Base-by-base conservation (phyloP, 2,888 invertebrate genomes). In the Strigamia maritima region DNA sequence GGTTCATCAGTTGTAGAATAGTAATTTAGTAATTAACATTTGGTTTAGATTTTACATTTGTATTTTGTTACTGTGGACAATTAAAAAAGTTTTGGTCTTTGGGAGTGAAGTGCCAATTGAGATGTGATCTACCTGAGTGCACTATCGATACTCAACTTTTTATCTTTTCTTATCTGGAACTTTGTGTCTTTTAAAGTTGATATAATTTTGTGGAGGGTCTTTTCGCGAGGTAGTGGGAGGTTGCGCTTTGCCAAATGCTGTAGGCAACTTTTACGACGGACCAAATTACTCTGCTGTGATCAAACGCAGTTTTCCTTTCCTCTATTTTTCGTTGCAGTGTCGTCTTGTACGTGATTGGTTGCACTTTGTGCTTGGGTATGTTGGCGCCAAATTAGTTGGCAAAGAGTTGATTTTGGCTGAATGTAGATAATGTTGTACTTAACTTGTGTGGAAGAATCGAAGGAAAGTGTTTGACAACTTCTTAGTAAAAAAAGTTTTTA, bases 381-480 rank as follows among this genome's bases (percentile, higher is more conserved):
- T 49, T 19, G 49, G 49, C 49, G 65, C 65, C 65, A 65, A 65
- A 65, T 65, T 65, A 65, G 65, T 65, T 65, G 65, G 65, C 65
- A 65, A 65, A 65, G 65, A 65, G 65, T 65, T 65, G 65, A 65
- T 65, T 65, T 26, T 65, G 65, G 65, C 28, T 49, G 19, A 6
- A 49, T 49, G 49, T 19, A 49, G 49, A 49, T 49, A 49, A 49
- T 16, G 16, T 49, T 49, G 49, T 49, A 6, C 49, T 49, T n/a
- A 49, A 49, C 49, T n/a, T 6, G 19, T 44, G 40, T n/a, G 19
- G n/a, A 19, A 49, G 49, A 49, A 49, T 49, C 49, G 49, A 49
- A 49, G 49, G 1, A 1, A n/a, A n/a, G 49, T 49, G 49, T 49
- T 26, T 65, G 16, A 65, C 24, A 28, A 26, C 3, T 65, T 65